Evolutionary conservation across 2,888 invertebrate species (phyloP), one percentile per base, ranked within the genome.

Genomic region (Phyllotreta striolata): DNA sequence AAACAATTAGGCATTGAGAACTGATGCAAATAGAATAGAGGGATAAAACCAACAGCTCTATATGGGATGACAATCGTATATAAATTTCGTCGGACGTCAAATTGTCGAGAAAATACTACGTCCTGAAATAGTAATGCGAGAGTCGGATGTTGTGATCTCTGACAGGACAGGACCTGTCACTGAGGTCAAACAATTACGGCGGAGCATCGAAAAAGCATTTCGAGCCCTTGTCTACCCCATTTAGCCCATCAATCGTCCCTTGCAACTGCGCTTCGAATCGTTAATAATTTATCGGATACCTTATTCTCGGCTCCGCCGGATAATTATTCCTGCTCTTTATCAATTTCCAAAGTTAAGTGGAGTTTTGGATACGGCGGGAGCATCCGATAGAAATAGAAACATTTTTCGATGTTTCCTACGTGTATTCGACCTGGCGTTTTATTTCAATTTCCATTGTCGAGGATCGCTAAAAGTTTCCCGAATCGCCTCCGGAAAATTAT

Each of bases 201-300:
- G 70, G 74, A 79, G 78, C 79, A 79, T 77, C 76, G 79, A 79
- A 80, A 79, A 79, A 79, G 76, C 79, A 78, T 79, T 80, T 79
- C 74, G 72, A 71, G 72, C 70, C 71, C 74, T 66, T 76, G 78
- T 77, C 74, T 74, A 73, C 75, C 76, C 77, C 78, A 79, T 79
- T 79, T 79, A 74, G 76, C 70, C 73, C 76, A 77, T 77, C 77
- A 78, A 69, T 71, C 73, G 72, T 72, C 71, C 73, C 72, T 69
- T 67, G 68, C 70, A 73, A 66, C 69, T 63, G 63, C 63, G 63
- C 63, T 63, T 57, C 57, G 6, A 37, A 10, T 35, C 24, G 6
- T 63, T 14, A 63, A 63, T 63, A 52, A 41, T 63, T 63, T n/a
- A 63, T 57, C 10, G 46, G 34, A 9, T 24, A 39, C 44, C 57